Evolutionary conservation across 2,113 vertebrate genomes (phyloP).

Genomic region (Trichechus manatus): DNA sequence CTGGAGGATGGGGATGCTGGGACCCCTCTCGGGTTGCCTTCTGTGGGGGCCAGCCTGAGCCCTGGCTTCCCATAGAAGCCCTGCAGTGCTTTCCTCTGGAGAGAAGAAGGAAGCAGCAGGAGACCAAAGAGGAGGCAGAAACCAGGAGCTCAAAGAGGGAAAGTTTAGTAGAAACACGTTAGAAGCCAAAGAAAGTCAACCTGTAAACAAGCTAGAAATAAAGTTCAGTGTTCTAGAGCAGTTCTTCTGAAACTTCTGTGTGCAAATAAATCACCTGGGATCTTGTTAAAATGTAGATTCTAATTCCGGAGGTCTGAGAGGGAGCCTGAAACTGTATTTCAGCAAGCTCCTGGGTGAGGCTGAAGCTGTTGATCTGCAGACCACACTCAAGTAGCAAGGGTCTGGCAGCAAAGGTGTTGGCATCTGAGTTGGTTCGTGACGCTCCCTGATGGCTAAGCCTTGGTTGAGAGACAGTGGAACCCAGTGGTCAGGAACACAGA

Average conservation of each 20-base stretch:
- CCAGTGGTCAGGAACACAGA: not conserved
- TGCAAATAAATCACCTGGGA: not conserved
- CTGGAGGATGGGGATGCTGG: not conserved
- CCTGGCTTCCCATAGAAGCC: not conserved
- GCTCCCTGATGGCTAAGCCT: not conserved
- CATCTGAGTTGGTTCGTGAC: not conserved
- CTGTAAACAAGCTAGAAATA: not conserved
- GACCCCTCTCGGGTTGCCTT: not conserved
- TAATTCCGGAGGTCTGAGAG: not conserved
- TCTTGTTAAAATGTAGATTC: constrained; percentile 4
- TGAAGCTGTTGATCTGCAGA: not conserved
- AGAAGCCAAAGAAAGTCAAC: constrained; percentile 34
- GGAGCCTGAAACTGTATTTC: not conserved
- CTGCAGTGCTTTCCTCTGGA: not conserved
- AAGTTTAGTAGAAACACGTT: not conserved
- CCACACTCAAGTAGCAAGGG: not conserved
- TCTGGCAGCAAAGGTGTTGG: not conserved
- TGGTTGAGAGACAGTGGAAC: not conserved
- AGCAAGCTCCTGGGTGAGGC: not conserved
- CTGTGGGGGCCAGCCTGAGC: not conserved
- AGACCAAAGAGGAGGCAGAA: not conserved
- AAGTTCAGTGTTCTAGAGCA: not conserved
- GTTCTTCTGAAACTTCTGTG: not conserved
- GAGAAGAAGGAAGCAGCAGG: not conserved
- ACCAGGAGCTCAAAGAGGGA: not conserved